These are phyloP conservation scores for Drosophila albomicans DNA, from an alignment of 1,140 invertebrate species.

Conservation along the genomic window DNA sequence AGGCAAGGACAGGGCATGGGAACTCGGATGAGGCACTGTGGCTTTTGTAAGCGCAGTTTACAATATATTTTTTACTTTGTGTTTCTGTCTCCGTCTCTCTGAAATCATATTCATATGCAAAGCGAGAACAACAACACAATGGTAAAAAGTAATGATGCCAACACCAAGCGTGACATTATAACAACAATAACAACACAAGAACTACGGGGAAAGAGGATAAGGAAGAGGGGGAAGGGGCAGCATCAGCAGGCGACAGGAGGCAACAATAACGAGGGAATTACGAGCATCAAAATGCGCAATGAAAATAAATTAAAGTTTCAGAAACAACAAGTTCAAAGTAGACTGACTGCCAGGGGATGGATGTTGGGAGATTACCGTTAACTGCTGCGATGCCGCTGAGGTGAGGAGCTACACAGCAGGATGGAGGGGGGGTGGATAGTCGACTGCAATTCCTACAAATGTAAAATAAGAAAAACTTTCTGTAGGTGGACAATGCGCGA, in stretches of 20 bases:
- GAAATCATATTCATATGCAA: conserved; percentile 82
- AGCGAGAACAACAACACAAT: conserved; percentile 64
- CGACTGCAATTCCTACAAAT: conserved; percentile 50
- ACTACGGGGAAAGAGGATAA: conserved; percentile 14
- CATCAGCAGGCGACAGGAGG: conserved; percentile 56
- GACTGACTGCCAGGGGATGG: conserved; percentile 7
- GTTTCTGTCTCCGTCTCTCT: conserved; percentile 15
- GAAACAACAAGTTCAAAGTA: conserved; percentile 56
- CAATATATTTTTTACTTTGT: conserved; percentile 50
- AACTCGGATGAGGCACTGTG: conserved; percentile 44
- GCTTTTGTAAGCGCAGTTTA: conserved; percentile 77
- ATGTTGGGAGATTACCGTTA: conserved; percentile 26
- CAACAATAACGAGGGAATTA: conserved; percentile 83
- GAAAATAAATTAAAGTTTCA: conserved; percentile 84
- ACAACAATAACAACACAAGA: conserved; percentile 26
- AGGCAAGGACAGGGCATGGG: conserved; percentile 5
- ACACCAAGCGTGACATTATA: conserved; percentile 76
- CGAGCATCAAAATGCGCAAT: conserved; percentile 84
- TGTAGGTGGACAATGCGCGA: conserved; percentile 69
- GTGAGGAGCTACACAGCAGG: neutral
- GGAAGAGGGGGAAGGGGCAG: conserved; percentile 16
- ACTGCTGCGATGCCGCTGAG: conserved; percentile 2
- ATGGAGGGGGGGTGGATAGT: neutral
- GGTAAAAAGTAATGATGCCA: conserved; percentile 75
- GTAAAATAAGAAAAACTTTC: conserved; percentile 52